Evolutionary conservation across 2,113 vertebrate genomes (phyloP).

Genomic region (Oryzias woworae): DNA sequence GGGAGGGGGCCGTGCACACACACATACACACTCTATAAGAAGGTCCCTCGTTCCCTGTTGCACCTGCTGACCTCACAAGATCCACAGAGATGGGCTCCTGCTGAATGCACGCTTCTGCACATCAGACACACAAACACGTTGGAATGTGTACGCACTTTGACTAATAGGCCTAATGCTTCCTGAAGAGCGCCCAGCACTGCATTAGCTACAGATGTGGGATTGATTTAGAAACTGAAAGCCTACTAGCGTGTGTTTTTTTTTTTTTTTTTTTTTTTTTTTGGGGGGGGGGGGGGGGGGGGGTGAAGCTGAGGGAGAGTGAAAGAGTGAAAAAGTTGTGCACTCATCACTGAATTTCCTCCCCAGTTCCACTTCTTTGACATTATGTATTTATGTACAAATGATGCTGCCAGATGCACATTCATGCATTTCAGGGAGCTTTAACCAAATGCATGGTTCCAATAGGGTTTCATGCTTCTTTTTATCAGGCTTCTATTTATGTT

Average conservation of each 20-base stretch:
- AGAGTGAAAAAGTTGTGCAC: constrained; percentile 36
- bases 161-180: constrained; percentile 80
- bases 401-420: constrained; percentile 5
- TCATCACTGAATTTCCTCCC: constrained; percentile 29
- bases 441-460: not conserved
- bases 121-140: constrained; percentile 45
- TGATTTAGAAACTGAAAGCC: constrained; percentile 79
- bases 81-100: constrained; percentile 71
- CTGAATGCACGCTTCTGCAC: constrained; percentile 69
- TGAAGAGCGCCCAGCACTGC: constrained; percentile 76
- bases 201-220: constrained; percentile 80
- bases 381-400: constrained; percentile 50
- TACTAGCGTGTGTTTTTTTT: constrained; percentile 47
- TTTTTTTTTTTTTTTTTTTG: too few relatives aligned
- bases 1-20: constrained; percentile 27
- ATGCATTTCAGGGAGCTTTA: constrained; percentile 4
- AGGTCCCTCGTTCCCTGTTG: constrained; percentile 68
- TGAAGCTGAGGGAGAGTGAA: constrained; percentile 1
- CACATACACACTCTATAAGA: constrained; percentile 48
- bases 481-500: constrained; percentile 7
- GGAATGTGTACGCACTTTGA: constrained; percentile 71
- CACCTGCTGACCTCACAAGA: constrained; percentile 75
- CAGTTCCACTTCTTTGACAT: constrained; percentile 30
- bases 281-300: too few relatives aligned
- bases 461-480: not conserved